These are phyloP conservation scores for Calliphora vicina DNA, from an alignment of 1,140 invertebrate genomes.

Conservation along the genomic window DNA sequence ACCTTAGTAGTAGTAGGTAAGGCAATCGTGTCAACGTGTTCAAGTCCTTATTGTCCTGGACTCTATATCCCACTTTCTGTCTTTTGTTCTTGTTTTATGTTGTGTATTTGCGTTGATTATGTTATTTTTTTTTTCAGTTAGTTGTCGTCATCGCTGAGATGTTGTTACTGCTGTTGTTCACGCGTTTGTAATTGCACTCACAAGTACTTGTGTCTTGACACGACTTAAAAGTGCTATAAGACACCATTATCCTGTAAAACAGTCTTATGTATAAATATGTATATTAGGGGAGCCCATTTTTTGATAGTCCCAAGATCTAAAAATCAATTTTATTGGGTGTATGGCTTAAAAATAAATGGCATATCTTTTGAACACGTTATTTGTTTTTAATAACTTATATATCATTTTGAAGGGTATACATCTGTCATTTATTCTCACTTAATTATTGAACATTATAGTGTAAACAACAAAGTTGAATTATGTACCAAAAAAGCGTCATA, in stretches of 20 bases:
- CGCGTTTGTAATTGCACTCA: background rate
- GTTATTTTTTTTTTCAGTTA: background rate
- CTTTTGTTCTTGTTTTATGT: background rate
- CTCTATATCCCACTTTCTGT: background rate
- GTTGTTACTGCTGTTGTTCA: constrained; percentile 12
- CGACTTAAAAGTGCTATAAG: constrained; percentile 1
- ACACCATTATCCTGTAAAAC: background rate
- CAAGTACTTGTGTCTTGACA: constrained; percentile 4
- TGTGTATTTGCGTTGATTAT: background rate
- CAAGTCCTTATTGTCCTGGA: constrained; percentile 23
- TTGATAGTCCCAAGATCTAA: no score
- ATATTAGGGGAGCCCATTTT: no score
- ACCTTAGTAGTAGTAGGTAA: background rate
- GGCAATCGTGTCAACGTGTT: constrained; percentile 21
- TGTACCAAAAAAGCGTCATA: no score
- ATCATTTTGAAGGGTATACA: no score
- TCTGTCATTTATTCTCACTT: no score
- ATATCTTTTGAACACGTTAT: no score
- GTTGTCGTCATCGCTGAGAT: background rate
- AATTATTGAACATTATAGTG: no score
- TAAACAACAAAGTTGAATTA: no score
- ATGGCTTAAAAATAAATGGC: no score
- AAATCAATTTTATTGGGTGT: no score
- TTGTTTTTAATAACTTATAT: no score
- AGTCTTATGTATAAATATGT: background rate